Conservation (phyloP, 2,888 invertebrate species). For the Fragum sueziense region DNA sequence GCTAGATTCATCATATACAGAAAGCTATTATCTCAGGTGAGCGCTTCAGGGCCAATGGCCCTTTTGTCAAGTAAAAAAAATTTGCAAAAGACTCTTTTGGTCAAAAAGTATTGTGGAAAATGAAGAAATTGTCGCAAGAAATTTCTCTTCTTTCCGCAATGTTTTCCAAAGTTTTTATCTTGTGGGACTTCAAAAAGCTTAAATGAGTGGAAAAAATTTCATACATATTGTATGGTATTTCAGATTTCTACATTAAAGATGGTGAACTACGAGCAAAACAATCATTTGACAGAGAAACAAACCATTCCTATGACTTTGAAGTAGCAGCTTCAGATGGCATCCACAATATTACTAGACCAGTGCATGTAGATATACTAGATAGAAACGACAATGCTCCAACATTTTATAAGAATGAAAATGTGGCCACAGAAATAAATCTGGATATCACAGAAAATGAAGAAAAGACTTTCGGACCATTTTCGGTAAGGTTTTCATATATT, state of each 20-base stretch:
- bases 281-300: background rate
- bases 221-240: background rate
- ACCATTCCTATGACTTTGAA: background rate
- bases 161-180: no score
- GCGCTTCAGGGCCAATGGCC: no score
- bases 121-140: no score
- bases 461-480: background rate
- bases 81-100: no score
- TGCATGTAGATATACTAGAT: constrained; percentile 29
- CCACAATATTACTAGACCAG: background rate
- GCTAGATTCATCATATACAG: no score
- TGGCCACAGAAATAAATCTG: background rate
- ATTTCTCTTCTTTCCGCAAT: no score
- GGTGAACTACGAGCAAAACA: background rate
- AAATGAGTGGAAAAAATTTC: no score
- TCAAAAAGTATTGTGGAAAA: no score
- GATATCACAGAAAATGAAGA: background rate
- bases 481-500: no score
- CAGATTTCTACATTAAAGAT: background rate
- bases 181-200: no score
- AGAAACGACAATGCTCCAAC: constrained; percentile 33
- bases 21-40: no score
- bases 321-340: background rate
- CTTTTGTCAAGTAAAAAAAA: no score
- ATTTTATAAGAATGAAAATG: background rate